These are phyloP conservation scores for Cacoxenus indagator DNA, from an alignment of 2,888 invertebrate genomes.

Conservation along the genomic window DNA sequence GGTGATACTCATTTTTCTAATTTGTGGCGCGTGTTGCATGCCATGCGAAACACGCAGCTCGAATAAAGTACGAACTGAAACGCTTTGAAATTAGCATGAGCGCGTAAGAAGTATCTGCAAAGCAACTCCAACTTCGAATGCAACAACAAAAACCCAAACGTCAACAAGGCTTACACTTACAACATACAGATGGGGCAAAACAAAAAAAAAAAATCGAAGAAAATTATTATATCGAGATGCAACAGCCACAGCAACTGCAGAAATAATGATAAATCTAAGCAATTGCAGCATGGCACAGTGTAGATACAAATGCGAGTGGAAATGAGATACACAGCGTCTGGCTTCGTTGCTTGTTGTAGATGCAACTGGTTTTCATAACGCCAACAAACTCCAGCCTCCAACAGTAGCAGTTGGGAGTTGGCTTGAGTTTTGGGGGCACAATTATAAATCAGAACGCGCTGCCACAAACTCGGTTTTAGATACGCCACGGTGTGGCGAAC, in stretches of 20 bases:
- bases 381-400: conserved; percentile 15
- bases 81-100: conserved; percentile 42
- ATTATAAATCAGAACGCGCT: conserved; percentile 46
- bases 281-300: conserved; percentile 30
- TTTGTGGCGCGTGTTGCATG: conserved; percentile 69
- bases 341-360: no score
- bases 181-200: conserved; percentile 15
- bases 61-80: conserved; percentile 1
- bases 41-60: conserved; percentile 50
- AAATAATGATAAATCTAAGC: conserved; percentile 53
- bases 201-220: conserved; percentile 31
- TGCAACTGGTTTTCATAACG: conserved; percentile 22
- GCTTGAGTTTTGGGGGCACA: conserved; percentile 41
- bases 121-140: conserved; percentile 14
- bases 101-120: conserved; percentile 40
- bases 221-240: conserved; percentile 48
- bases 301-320: not conserved
- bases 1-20: conserved; percentile 43
- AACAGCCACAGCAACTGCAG: conserved; percentile 32
- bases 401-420: conserved; percentile 30
- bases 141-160: not conserved
- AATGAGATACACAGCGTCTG: conserved; percentile 37
- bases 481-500: conserved; percentile 14
- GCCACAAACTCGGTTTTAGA: conserved; percentile 18
- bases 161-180: not conserved